These are phyloP conservation scores for Brienomyrus brachyistius DNA, from an alignment of 2,113 vertebrate genomes.

Conservation along the genomic window DNA sequence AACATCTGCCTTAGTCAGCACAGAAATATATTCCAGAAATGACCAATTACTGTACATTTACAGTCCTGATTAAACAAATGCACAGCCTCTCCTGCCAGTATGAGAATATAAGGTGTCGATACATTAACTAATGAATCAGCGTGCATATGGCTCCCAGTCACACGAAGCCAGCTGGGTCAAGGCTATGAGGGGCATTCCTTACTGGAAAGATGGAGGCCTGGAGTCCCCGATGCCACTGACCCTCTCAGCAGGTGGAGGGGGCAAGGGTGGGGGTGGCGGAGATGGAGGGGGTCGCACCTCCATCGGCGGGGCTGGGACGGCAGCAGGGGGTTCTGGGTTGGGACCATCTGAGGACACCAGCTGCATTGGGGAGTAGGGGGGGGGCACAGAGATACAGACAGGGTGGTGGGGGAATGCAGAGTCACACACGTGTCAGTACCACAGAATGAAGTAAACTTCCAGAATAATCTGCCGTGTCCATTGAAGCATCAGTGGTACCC, in stretches of 20 bases:
- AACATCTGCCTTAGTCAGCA: background rate
- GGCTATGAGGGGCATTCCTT: slow-evolving; percentile 40
- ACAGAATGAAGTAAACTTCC: background rate
- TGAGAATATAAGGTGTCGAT: background rate
- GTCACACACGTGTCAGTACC: background rate
- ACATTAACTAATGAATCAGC: background rate
- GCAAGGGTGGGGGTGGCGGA: slow-evolving; percentile 72
- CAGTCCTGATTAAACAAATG: background rate
- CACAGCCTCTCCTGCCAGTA: background rate
- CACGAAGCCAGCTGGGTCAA: background rate
- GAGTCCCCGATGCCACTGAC: slow-evolving; percentile 86
- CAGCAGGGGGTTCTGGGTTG: slow-evolving; percentile 53
- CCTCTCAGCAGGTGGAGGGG: slow-evolving; percentile 73
- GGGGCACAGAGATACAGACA: background rate
- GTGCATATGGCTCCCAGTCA: background rate
- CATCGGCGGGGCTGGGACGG: slow-evolving; percentile 51
- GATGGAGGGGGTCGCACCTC: slow-evolving; percentile 64
- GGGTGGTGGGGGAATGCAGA: background rate
- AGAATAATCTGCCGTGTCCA: background rate
- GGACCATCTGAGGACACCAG: slow-evolving; percentile 77
- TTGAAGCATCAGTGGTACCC: background rate
- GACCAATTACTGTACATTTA: background rate
- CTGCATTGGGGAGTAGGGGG: slow-evolving; percentile 40
- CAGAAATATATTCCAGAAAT: background rate
- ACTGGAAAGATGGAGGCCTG: slow-evolving; percentile 87